Percentiles rank a stretch among this genome's conserved stretches.
These are phyloP conservation scores for Steatornis caripensis DNA, from an alignment of 2,113 vertebrate species.

Conservation along the genomic window DNA sequence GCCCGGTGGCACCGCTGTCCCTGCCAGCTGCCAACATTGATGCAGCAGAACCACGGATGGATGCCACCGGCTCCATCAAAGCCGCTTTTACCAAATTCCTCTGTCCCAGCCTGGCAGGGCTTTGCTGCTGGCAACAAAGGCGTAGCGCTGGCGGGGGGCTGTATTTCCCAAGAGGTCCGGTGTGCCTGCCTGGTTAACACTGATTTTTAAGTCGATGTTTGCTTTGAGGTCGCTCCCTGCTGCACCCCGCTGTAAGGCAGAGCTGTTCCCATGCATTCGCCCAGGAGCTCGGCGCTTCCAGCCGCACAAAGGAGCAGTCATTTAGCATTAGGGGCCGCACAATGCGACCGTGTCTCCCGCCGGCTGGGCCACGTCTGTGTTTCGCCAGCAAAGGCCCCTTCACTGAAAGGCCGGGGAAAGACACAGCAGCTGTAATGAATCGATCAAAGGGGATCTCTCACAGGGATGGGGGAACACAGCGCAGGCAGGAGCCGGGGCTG, in stretches of 20 bases:
- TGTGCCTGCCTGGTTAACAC: constrained; percentile 35
- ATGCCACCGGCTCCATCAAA: neutral
- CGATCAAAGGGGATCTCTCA: neutral
- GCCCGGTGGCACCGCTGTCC: neutral
- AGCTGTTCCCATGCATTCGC: constrained; percentile 38
- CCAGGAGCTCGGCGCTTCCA: neutral
- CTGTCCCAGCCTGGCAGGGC: neutral
- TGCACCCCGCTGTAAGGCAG: neutral
- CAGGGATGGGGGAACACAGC: neutral
- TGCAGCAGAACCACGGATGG: neutral
- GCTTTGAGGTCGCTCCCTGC: neutral
- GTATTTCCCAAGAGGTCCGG: neutral
- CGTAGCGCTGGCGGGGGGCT: neutral
- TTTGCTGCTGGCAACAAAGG: neutral
- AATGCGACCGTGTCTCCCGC: neutral
- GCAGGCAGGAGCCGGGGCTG: neutral
- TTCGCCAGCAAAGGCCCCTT: neutral
- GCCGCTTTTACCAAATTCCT: neutral
- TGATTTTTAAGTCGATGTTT: constrained; percentile 5
- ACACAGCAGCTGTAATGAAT: neutral
- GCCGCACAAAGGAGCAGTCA: constrained; percentile 52
- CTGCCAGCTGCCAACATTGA: neutral
- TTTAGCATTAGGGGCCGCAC: constrained; percentile 30
- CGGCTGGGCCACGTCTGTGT: neutral
- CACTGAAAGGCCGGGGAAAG: neutral